Percentiles rank a stretch among this genome's conserved stretches.
Evolutionary conservation across 2,888 invertebrate species (phyloP).

Genomic region (Plutella xylostella): DNA sequence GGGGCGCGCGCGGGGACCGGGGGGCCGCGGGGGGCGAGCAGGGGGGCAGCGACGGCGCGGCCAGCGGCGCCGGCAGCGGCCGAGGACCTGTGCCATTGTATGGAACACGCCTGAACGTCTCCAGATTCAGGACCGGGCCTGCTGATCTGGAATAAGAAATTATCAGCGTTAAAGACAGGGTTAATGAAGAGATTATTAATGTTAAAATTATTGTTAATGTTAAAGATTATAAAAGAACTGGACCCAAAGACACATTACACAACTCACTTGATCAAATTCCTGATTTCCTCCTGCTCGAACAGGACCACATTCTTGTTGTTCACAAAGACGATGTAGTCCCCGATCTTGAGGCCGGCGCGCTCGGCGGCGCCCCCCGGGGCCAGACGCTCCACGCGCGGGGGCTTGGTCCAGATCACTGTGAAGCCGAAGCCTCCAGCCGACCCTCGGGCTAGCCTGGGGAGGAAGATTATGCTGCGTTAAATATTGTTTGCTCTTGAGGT

Average conservation of each 20-base stretch:
- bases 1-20: constrained; percentile 47
- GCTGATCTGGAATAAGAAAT: constrained; percentile 68
- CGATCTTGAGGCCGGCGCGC: constrained; percentile 83
- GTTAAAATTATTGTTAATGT: too few relatives aligned
- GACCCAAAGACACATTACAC: too few relatives aligned
- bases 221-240: too few relatives aligned
- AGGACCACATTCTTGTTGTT: constrained; percentile 89
- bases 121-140: constrained; percentile 76
- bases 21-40: constrained; percentile 52
- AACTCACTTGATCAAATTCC: constrained; percentile 76
- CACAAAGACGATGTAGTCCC: constrained; percentile 90
- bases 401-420: constrained; percentile 90
- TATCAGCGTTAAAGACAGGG: not conserved
- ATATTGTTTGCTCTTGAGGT: too few relatives aligned
- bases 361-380: constrained; percentile 86
- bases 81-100: constrained; percentile 45
- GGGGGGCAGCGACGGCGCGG: constrained; percentile 36
- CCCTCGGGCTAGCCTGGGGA: constrained; percentile 53
- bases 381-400: constrained; percentile 86
- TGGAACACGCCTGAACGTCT: constrained; percentile 76
- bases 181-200: too few relatives aligned
- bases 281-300: constrained; percentile 76
- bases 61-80: constrained; percentile 37
- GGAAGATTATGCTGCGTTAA: too few relatives aligned
- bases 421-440: constrained; percentile 81